Percentiles rank a stretch among this genome's conserved stretches.
Conservation (phyloP, 1,140 invertebrate genomes). For the Lasioglossum baleicum region DNA sequence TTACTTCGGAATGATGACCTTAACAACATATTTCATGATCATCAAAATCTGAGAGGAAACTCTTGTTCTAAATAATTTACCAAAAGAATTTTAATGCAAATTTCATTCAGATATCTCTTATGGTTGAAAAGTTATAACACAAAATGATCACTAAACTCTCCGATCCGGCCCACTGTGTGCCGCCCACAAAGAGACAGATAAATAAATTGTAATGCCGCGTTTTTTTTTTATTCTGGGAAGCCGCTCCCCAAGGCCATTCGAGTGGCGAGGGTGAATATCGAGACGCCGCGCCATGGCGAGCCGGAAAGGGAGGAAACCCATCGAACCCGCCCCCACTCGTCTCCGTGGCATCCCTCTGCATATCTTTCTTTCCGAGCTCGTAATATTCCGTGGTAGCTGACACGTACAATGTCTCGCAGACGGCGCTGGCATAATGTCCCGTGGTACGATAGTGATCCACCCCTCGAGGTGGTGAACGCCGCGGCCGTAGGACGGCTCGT, state of each 20-base stretch:
- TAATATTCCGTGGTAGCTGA: slow-evolving; percentile 20
- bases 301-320: slow-evolving; percentile 5
- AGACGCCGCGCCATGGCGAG: slow-evolving; percentile 9
- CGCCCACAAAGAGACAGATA: not conserved
- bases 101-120: too few species aligned
- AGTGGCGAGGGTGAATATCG: slow-evolving; percentile 23
- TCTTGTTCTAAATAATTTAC: too few species aligned
- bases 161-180: too few species aligned
- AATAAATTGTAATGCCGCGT: not conserved
- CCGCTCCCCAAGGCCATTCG: not conserved
- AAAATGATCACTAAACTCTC: too few species aligned
- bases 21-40: too few species aligned
- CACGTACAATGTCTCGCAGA: slow-evolving; percentile 42
- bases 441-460: slow-evolving; percentile 37
- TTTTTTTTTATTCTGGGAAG: not conserved
- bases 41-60: too few species aligned
- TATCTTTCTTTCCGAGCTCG: slow-evolving; percentile 26
- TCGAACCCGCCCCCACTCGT: slow-evolving; percentile 13
- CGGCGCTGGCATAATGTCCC: slow-evolving; percentile 42
- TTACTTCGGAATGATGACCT: too few species aligned
- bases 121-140: too few species aligned
- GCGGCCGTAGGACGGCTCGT: slow-evolving; percentile 26
- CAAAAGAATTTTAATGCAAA: too few species aligned
- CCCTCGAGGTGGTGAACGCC: slow-evolving; percentile 30
- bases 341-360: not conserved